Conservation (phyloP, 1,140 invertebrate genomes). For the Lasaia peninsularis region DNA sequence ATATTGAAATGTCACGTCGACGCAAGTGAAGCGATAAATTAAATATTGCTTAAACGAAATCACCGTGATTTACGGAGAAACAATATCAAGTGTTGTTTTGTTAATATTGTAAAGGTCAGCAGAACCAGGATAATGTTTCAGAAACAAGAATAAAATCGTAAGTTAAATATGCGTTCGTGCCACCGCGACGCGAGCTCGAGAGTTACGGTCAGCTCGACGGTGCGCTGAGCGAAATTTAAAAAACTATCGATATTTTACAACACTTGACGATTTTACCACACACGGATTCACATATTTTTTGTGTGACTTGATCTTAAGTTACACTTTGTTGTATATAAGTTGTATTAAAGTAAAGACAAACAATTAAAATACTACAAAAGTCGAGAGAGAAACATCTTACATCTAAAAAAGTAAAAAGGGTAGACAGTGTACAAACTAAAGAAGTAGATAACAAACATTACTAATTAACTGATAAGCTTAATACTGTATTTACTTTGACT, state of each 20-base stretch:
- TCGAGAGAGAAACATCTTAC: too few relatives aligned
- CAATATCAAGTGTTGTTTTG: conserved; percentile 12
- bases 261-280: too few relatives aligned
- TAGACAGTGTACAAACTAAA: too few relatives aligned
- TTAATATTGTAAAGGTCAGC: conserved; percentile 9
- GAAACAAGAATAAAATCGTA: conserved; percentile 10
- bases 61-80: conserved; percentile 11
- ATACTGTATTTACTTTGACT: too few relatives aligned
- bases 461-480: too few relatives aligned
- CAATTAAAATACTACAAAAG: too few relatives aligned
- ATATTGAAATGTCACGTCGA: conserved; percentile 6
- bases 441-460: too few relatives aligned
- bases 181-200: not conserved
- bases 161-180: conserved; percentile 7
- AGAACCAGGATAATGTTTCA: conserved; percentile 8
- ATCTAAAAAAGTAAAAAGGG: too few relatives aligned
- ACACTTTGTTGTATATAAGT: too few relatives aligned
- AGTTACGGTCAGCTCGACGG: not conserved
- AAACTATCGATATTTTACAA: not conserved
- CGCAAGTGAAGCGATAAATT: conserved; percentile 12
- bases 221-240: not conserved
- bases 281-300: too few relatives aligned
- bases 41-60: conserved; percentile 12
- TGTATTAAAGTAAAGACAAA: not conserved
- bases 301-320: too few relatives aligned